Conservation (phyloP, 2,797 vertebrate species). For the Propithecus perrieri region DNA sequence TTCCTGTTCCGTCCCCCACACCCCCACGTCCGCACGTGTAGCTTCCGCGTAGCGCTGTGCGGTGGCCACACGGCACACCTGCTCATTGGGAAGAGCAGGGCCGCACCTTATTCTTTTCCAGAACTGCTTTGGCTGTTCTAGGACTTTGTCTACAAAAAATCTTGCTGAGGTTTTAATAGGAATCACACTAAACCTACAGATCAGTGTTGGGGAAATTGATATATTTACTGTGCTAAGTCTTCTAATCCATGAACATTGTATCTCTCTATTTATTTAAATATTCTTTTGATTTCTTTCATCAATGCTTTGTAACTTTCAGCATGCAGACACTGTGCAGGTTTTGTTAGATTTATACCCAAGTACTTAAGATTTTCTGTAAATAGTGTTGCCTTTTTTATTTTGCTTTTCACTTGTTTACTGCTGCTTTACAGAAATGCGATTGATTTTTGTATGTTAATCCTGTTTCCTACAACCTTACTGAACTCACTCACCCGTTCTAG, state of each 20-base stretch:
- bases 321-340: background rate
- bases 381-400: background rate
- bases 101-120: background rate
- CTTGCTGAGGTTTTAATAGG: background rate
- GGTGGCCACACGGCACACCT: background rate
- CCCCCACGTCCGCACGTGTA: fast-evolving
- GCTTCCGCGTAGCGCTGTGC: fast-evolving
- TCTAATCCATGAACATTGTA: background rate
- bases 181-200: background rate
- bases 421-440: background rate
- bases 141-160: background rate
- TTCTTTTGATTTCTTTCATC: background rate
- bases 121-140: background rate
- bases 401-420: background rate
- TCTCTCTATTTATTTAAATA: background rate
- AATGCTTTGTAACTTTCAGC: background rate
- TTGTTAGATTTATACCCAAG: background rate
- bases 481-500: too few species aligned
- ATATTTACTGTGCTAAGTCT: background rate
- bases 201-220: background rate
- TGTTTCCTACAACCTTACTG: too few species aligned
- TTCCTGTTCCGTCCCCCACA: background rate
- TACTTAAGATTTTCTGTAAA: background rate
- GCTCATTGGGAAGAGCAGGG: background rate
- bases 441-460: too few species aligned